Base-by-base conservation (phyloP, 2,888 invertebrate species). In the Cryptocephalus primarius region DNA sequence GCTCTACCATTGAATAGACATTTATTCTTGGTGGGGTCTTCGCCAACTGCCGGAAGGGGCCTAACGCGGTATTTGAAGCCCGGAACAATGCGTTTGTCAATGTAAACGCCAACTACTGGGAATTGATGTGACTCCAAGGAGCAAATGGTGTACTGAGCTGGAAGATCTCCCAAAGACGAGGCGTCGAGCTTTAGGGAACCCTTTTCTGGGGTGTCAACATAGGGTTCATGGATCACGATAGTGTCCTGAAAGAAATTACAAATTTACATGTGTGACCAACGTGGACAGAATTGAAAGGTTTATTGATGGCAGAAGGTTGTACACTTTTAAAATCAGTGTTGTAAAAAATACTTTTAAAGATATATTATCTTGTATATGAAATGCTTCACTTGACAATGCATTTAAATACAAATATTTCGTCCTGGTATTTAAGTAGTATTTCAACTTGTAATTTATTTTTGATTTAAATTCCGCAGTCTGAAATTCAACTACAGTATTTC, bases 61-160 rank as follows among this genome's bases (percentile, higher is more conserved):
- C 80, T 75, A 52, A 84, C 81, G 70, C 79, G 77, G 74, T 86
- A 86, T 66, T 78, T 75, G 73, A 85, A 87, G 55, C 87, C 86
- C 53, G 85, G 80, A 55, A 81, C 73, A 52, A 86, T 79, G 46
- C 82, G 73, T 46, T 77, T 76, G 70, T 87, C 85, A 55, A 86
- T 77, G 68, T 81, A 83, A 45, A 85, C 80, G 44, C 86, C 86
- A 61, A 82, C 75, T 44, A 80, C 82, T 1, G 83, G 82, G 64
- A 83, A 73, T 65, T 84, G 81, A 58, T 82, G 76, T 8, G 75
- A 70, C 33, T 75, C 75, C 2, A 82, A 72, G 31, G 77, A 72
- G 11, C 79, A 77, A 11, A 82, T 76, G 31, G 73, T 72, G 64
- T 83, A 83, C 42, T 74, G 72, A 1, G 82, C 80, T 1, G 83